These are phyloP conservation scores for Sebastes oblongus DNA, from an alignment of 2,797 vertebrate species.

Conservation along the genomic window DNA sequence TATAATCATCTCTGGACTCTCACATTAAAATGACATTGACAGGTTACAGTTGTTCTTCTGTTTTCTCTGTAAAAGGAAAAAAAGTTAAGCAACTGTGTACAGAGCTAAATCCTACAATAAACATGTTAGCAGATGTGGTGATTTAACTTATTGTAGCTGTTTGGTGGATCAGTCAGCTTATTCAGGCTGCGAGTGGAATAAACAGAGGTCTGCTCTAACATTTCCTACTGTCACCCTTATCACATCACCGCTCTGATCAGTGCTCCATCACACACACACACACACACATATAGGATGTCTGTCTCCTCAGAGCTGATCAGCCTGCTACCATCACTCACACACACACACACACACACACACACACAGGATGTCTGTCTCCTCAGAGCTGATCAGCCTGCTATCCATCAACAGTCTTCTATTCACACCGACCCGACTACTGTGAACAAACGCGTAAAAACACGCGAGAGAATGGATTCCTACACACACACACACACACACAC, in stretches of 20 bases:
- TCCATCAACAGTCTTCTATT: constrained; percentile 49
- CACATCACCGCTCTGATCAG: constrained; percentile 24
- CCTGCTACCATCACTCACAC: constrained; percentile 47
- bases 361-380: background rate
- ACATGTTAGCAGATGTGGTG: constrained; percentile 44
- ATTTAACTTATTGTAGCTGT: constrained; percentile 18
- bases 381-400: constrained; percentile 28
- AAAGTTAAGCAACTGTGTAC: constrained; percentile 15
- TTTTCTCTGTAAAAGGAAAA: constrained; percentile 18
- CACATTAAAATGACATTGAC: constrained; percentile 20
- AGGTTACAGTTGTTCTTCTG: constrained; percentile 28
- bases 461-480: constrained; percentile 37
- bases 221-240: constrained; percentile 50
- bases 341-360: background rate
- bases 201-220: constrained; percentile 42
- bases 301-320: no score
- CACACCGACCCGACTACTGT: constrained; percentile 39
- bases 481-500: constrained; percentile 7
- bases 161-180: background rate
- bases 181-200: constrained; percentile 20
- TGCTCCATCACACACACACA: background rate
- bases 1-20: background rate
- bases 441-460: constrained; percentile 54
- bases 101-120: constrained; percentile 41
- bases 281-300: background rate